A percentile compares a stretch with the other conserved stretches of the same genome.
phyloP scores from a whole-genome alignment of 2,888 invertebrate genomes.

The Caenorhabditis sp. region DNA sequence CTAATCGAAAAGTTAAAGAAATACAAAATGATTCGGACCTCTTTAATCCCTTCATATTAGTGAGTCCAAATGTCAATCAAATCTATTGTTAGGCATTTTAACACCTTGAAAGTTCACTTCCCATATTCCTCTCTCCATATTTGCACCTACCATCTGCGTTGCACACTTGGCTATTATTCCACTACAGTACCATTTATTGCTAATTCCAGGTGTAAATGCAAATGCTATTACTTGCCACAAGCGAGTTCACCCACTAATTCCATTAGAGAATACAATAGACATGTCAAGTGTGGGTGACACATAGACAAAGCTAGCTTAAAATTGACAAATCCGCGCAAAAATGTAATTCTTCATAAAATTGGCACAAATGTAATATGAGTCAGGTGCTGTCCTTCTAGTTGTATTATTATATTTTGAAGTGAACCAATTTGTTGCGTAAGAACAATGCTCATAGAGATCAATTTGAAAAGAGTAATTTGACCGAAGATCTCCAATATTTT shows the following conservation, averaged over 20 bases:
- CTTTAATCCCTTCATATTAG: too few species aligned
- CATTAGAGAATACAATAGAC: constrained; percentile 3
- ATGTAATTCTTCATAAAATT: not conserved
- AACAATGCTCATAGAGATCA: not conserved
- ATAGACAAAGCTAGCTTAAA: not conserved
- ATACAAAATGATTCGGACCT: too few species aligned
- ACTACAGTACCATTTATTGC: not conserved
- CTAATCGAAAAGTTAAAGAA: too few species aligned
- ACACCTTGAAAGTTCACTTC: not conserved
- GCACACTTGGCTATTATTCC: not conserved
- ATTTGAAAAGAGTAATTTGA: too few species aligned
- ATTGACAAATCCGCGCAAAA: not conserved
- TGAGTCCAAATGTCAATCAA: too few species aligned
- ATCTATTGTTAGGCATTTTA: too few species aligned
- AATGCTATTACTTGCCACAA: not conserved
- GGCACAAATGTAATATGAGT: not conserved
- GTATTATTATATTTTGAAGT: not conserved
- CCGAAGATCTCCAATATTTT: too few species aligned
- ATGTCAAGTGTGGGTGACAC: not conserved
- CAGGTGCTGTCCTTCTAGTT: not conserved
- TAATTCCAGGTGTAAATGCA: not conserved
- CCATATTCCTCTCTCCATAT: not conserved
- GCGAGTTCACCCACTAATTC: not conserved
- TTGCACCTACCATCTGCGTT: not conserved
- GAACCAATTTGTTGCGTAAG: not conserved